A percentile compares a stretch with the other conserved stretches of the same genome.
Conservation (phyloP, 2,888 invertebrate species). For the Tipula lateralis region DNA sequence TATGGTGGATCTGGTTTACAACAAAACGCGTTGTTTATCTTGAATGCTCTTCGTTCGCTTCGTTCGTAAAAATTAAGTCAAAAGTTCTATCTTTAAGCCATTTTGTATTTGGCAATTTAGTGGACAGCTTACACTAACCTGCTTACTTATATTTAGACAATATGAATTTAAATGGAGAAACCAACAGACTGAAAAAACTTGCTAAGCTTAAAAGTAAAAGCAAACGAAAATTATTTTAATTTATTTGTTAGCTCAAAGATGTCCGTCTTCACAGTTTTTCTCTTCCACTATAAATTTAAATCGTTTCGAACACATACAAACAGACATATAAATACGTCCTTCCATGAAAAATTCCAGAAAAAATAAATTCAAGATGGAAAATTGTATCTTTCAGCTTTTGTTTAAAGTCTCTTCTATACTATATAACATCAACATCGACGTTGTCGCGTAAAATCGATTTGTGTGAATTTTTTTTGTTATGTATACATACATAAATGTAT, state of each 20-base stretch:
- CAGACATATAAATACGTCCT: not conserved
- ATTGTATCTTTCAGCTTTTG: not conserved
- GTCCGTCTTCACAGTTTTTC: not conserved
- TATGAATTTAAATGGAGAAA: too few relatives aligned
- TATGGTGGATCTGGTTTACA: too few relatives aligned
- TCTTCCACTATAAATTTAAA: not conserved
- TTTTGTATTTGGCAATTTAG: too few relatives aligned
- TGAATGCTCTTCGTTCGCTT: too few relatives aligned
- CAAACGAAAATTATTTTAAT: not conserved
- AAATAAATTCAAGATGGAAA: not conserved
- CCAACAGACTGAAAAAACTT: too few relatives aligned
- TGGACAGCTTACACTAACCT: too few relatives aligned
- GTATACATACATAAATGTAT: not conserved
- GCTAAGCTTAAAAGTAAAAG: too few relatives aligned
- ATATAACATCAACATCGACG: not conserved
- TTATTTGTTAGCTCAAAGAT: not conserved
- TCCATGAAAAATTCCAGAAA: not conserved
- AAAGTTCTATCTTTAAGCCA: too few relatives aligned
- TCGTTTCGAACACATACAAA: not conserved
- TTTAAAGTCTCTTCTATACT: not conserved
- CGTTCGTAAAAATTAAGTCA: too few relatives aligned
- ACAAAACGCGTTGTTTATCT: too few relatives aligned
- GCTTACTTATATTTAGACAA: too few relatives aligned
- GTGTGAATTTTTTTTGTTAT: not conserved
- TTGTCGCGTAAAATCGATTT: constrained; percentile 29